Percentiles rank a stretch among this genome's conserved stretches.
Conservation (phyloP, 2,888 invertebrate genomes). For the Caenorhabditis japonica region DNA sequence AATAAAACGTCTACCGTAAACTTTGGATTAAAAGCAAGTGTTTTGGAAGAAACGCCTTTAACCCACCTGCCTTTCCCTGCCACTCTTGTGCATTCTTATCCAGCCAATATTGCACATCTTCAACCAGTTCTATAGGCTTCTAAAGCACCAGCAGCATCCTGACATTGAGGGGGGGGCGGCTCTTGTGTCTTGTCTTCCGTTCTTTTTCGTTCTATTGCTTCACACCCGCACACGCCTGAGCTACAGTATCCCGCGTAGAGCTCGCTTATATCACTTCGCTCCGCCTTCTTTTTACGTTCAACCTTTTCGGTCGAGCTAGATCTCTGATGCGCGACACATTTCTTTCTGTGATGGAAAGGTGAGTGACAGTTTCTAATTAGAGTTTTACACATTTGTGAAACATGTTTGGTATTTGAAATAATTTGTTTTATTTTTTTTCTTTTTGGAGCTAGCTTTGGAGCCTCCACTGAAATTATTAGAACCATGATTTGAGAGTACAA, state of each 20-base stretch:
- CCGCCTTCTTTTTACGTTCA: slow-evolving; percentile 29
- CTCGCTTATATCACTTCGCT: slow-evolving; percentile 8
- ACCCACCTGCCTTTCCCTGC: slow-evolving; percentile 46
- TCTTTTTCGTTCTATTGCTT: neutral
- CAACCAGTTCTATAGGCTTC: slow-evolving; percentile 39
- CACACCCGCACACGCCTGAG: neutral
- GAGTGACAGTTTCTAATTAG: slow-evolving; percentile 25
- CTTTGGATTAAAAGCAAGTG: slow-evolving; percentile 2
- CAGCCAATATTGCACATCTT: slow-evolving; percentile 42
- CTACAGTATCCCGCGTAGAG: slow-evolving; percentile 34
- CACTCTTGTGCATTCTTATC: slow-evolving; percentile 3
- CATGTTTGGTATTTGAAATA: no score
- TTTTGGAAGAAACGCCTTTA: slow-evolving; percentile 6
- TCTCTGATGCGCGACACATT: slow-evolving; percentile 21
- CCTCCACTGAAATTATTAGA: neutral
- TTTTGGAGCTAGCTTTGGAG: no score
- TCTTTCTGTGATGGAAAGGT: slow-evolving; percentile 33
- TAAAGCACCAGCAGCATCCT: slow-evolving; percentile 6
- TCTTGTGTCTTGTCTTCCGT: slow-evolving; percentile 25
- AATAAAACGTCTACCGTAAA: no score
- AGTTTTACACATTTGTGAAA: no score
- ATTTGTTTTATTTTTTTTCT: no score
- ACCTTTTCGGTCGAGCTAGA: slow-evolving; percentile 17
- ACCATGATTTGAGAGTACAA: neutral
- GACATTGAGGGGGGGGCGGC: slow-evolving; percentile 16